Evolutionary conservation across 2,888 invertebrate genomes (phyloP).

Genomic region (Acanthosepion lycidas): DNA sequence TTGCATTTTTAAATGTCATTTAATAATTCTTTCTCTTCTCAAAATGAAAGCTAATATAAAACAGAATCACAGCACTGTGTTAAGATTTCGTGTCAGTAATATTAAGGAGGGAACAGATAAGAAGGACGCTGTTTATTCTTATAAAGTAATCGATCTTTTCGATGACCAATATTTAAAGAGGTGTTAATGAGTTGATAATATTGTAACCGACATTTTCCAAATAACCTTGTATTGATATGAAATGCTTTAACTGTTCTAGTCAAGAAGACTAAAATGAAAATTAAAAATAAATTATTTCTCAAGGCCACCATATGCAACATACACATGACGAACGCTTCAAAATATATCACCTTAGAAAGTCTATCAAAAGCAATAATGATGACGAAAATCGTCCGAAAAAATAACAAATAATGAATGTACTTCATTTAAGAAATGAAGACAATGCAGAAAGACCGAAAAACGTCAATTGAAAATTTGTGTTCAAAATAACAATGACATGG

Average conservation of each 20-base stretch:
- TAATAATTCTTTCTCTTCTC: not conserved
- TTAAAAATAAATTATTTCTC: not conserved
- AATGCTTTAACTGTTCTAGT: not conserved
- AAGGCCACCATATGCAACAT: not conserved
- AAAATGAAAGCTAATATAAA: not conserved
- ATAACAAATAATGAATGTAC: not conserved
- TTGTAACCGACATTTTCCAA: not conserved
- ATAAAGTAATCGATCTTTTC: not conserved
- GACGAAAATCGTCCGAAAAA: not conserved
- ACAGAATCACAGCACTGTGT: not conserved
- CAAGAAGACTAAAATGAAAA: not conserved
- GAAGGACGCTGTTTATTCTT: not conserved
- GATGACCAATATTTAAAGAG: not conserved
- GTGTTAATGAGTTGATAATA: not conserved
- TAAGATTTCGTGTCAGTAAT: not conserved
- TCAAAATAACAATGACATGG: not conserved
- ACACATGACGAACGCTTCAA: not conserved
- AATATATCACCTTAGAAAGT: not conserved
- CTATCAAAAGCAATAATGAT: not conserved
- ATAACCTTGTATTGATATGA: not conserved
- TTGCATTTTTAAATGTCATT: not conserved
- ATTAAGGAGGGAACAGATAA: not conserved
- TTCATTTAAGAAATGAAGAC: not conserved
- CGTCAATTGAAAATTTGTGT: not conserved
- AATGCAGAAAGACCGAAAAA: not conserved